Evolutionary conservation across 2,113 vertebrate genomes (phyloP).

Genomic region (Pygoscelis antarcticus): DNA sequence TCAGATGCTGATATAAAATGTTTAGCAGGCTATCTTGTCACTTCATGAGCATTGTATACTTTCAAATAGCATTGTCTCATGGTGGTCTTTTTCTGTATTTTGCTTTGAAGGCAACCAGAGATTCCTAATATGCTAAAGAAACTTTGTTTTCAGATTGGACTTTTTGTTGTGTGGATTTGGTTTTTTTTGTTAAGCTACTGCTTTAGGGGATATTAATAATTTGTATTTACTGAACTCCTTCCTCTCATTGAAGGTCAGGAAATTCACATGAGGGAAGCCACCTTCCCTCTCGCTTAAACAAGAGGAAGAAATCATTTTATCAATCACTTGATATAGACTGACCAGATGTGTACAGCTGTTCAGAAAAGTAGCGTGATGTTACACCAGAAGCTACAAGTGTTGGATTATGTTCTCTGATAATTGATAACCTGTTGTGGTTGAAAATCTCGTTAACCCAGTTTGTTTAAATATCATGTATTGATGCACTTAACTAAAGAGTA

Average conservation of each 20-base stretch:
- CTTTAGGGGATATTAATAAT: constrained; percentile 33
- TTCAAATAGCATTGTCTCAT: background rate
- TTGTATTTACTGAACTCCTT: constrained; percentile 35
- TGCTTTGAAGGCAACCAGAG: constrained; percentile 46
- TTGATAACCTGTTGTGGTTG: constrained; percentile 51
- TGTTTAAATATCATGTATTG: constrained; percentile 29
- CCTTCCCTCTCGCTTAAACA: background rate
- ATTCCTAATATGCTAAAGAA: constrained; percentile 31
- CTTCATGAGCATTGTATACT: constrained; percentile 1
- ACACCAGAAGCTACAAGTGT: constrained; percentile 38
- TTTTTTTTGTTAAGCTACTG: constrained; percentile 19
- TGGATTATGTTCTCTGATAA: constrained; percentile 45
- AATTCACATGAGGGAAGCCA: background rate
- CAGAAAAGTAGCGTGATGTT: constrained; percentile 41
- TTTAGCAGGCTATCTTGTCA: constrained; percentile 55
- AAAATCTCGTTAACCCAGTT: constrained; percentile 58
- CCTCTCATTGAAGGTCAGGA: background rate
- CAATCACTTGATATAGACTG: background rate
- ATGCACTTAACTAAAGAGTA: constrained; percentile 65
- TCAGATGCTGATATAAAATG: constrained; percentile 52
- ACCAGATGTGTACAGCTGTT: constrained; percentile 52
- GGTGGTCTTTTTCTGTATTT: constrained; percentile 17
- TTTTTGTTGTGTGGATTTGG: background rate
- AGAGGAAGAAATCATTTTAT: background rate
- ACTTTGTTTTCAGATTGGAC: constrained; percentile 14